Evolutionary conservation across 2,797 vertebrate species (phyloP).

Genomic region (Microctenopoma lineatum): DNA sequence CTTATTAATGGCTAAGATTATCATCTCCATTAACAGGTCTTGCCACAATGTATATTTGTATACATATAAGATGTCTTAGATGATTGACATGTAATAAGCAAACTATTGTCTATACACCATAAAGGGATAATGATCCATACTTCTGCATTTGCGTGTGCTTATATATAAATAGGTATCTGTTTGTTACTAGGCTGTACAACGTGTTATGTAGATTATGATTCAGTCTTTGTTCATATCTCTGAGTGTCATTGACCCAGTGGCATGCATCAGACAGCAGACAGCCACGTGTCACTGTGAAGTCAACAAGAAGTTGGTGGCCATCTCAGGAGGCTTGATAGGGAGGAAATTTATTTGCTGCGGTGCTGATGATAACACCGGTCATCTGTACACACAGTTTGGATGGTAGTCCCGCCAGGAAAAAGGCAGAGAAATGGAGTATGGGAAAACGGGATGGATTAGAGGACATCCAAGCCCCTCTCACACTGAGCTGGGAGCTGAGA

Average conservation of each 20-base stretch:
- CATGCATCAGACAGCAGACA: conserved; percentile 52
- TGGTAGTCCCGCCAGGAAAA: conserved; percentile 59
- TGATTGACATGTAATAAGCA: conserved; percentile 47
- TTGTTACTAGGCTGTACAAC: not conserved
- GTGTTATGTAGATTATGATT: not conserved
- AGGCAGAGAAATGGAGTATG: conserved; percentile 60
- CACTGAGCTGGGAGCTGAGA: conserved; percentile 58
- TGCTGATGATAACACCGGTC: conserved; percentile 67
- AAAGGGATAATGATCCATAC: conserved; percentile 18
- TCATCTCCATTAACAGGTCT: conserved; percentile 37
- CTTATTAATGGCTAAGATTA: conserved; percentile 53
- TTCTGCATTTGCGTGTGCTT: conserved; percentile 4
- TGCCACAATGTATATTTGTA: conserved; percentile 31
- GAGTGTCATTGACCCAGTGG: conserved; percentile 30
- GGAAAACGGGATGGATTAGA: conserved; percentile 44
- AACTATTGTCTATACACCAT: conserved; percentile 17
- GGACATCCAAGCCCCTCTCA: conserved; percentile 48
- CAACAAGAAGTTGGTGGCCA: conserved; percentile 47
- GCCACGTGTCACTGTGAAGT: conserved; percentile 51
- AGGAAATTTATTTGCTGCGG: conserved; percentile 67
- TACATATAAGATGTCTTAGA: conserved; percentile 38
- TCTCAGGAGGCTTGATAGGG: conserved; percentile 50
- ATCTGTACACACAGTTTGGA: conserved; percentile 65
- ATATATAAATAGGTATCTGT: not conserved
- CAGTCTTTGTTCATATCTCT: conserved; percentile 5